Evolutionary conservation across 2,797 vertebrate genomes (phyloP), one percentile per base, ranked within the genome.

Genomic region (Cyprinella venusta): DNA sequence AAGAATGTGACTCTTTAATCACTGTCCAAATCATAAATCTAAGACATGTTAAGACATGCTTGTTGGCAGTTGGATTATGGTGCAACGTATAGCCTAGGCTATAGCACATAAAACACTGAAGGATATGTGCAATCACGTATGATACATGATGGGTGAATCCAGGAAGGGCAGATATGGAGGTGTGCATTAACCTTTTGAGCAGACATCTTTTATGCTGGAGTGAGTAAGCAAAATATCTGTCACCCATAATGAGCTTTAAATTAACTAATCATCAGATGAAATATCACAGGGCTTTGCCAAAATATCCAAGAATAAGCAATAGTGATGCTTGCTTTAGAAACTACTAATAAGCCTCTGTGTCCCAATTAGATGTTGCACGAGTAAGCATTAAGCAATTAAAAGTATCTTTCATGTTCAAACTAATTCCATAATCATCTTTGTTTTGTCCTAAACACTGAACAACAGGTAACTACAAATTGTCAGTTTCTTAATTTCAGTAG

Each of bases 1-100:
- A 87, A 72, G 86, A 92, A 94, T 90, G 90, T 84, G 87, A 84
- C 87, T 77, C 87, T 61, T 75, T 68, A 76, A 78, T 70, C 69
- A 16, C 21, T 65, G 64, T 64, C 70, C 24, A 74, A 45, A 30
- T 80, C n/a, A 42, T 42, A 78, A 75, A 87, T 40, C 59, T 38
- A 2, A 8, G 80, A 86, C 90, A 89, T 85, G 91, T 82, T 85
- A n/a, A 24, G 89, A 85, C 91, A 89, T 84, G 86, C 74, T 36
- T 3, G 13, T 16, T 30, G 12, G 36, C 36, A 65, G 15, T 5
- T 6, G 33, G 74, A 56, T 15, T 21, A 30, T 67, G 50, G 48
- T 18, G 65, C 36, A 50, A 64, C 30, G 16, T 36, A 76, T n/a
- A 50, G 8, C 42, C 45, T 48, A 16, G 45, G 45, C 59, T 61